These are phyloP conservation scores for Astreopora myriophthalma DNA, from an alignment of 64 coral and sea anemone genomes.

Conservation along the genomic window DNA sequence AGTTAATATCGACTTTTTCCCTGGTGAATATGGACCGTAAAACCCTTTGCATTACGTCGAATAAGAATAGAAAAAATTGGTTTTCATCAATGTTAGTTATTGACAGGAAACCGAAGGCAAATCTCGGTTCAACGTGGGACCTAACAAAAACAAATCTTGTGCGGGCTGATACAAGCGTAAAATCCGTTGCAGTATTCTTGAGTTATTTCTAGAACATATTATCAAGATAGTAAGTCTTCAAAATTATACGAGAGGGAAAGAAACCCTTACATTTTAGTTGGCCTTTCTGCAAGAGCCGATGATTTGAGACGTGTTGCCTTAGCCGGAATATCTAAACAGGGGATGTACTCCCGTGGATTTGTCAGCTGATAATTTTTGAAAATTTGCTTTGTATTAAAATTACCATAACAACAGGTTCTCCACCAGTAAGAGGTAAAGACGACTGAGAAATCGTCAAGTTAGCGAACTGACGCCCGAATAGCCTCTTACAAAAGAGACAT, in stretches of 20 bases:
- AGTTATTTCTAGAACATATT: background rate
- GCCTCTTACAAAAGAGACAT: background rate
- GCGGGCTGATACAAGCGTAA: too few species aligned
- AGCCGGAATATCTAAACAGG: background rate
- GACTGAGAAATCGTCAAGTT: background rate
- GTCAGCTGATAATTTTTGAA: constrained; percentile 4
- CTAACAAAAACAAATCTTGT: background rate
- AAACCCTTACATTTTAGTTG: constrained; percentile 25
- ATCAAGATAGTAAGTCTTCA: background rate
- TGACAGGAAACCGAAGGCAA: background rate
- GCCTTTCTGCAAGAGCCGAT: background rate
- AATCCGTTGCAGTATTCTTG: background rate
- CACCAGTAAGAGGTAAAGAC: background rate
- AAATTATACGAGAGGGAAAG: background rate
- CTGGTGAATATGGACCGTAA: background rate
- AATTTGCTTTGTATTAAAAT: constrained; percentile 35
- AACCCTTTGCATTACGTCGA: background rate
- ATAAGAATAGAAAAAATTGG: background rate
- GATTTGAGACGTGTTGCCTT: background rate
- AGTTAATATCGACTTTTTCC: constrained; percentile 2
- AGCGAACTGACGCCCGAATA: background rate
- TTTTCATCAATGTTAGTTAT: background rate
- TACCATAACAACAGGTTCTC: constrained; percentile 17
- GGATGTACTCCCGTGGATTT: background rate
- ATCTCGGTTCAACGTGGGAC: background rate